phyloP scores from a whole-genome alignment of 2,113 vertebrate species.

The Mesitornis unicolor region DNA sequence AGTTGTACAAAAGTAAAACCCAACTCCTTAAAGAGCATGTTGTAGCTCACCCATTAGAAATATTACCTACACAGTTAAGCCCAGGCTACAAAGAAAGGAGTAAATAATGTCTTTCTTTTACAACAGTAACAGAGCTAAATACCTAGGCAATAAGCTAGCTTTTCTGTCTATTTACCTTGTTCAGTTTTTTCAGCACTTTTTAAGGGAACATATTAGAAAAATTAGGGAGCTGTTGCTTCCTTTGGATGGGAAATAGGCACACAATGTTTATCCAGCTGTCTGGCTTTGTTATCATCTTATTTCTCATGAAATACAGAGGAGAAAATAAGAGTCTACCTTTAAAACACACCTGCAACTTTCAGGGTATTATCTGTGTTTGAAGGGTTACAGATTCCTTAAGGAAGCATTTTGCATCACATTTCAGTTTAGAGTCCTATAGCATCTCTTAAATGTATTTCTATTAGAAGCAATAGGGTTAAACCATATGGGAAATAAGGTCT shows the following conservation, averaged over 20 bases:
- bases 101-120: not conserved
- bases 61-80: not conserved
- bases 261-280: not conserved
- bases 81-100: not conserved
- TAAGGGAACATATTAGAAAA: not conserved
- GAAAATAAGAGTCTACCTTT: not conserved
- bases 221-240: not conserved
- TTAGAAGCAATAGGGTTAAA: not conserved
- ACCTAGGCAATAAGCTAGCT: not conserved
- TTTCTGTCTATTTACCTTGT: not conserved
- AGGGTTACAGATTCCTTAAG: not conserved
- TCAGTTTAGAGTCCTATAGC: not conserved
- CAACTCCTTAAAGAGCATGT: not conserved
- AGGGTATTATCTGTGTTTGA: not conserved
- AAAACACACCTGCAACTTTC: not conserved
- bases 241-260: not conserved
- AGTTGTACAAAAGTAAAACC: not conserved
- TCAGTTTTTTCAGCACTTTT: not conserved
- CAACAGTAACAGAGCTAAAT: not conserved
- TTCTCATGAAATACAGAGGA: not conserved
- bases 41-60: not conserved
- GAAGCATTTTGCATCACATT: not conserved
- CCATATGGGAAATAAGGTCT: not conserved
- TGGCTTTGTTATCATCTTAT: not conserved
- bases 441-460: not conserved